A percentile compares a stretch with the other conserved stretches of the same genome.
Conservation (phyloP, 2,888 invertebrate genomes). For the Elegia similella region DNA sequence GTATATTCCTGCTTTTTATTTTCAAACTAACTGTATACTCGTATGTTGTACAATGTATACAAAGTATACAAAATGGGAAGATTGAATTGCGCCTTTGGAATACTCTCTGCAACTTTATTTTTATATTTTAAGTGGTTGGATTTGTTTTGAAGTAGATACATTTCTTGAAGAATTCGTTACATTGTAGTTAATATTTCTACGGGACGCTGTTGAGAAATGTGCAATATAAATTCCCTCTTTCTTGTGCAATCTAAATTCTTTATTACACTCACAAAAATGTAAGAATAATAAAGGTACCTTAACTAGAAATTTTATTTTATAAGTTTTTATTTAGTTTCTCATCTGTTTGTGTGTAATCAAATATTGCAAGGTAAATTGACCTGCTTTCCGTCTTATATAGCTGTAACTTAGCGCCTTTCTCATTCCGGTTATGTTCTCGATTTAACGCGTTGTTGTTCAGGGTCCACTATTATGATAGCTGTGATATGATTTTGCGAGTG, state of each 20-base stretch:
- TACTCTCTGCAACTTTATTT: slow-evolving; percentile 20
- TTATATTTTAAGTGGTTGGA: slow-evolving; percentile 22
- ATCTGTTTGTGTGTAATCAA: too few species aligned
- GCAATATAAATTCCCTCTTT: background rate
- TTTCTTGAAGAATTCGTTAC: background rate
- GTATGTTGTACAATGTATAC: slow-evolving; percentile 35
- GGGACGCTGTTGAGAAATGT: background rate
- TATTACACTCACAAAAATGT: background rate
- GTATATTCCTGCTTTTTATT: slow-evolving; percentile 55
- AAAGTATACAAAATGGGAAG: slow-evolving; percentile 32
- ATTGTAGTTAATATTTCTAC: background rate
- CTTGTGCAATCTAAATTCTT: background rate
- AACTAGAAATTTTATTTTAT: too few species aligned
- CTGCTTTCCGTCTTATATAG: too few species aligned
- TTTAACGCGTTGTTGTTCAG: too few species aligned
- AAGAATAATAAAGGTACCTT: background rate
- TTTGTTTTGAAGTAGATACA: background rate
- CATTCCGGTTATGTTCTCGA: too few species aligned
- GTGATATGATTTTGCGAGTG: too few species aligned
- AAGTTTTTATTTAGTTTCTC: too few species aligned
- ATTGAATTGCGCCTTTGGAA: slow-evolving; percentile 31
- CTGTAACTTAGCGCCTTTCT: too few species aligned
- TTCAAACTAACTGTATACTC: slow-evolving; percentile 49
- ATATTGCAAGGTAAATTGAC: too few species aligned
- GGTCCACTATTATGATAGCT: too few species aligned